Evolutionary conservation across 2,888 invertebrate species (phyloP).

Genomic region (Xylota sylvarum): DNA sequence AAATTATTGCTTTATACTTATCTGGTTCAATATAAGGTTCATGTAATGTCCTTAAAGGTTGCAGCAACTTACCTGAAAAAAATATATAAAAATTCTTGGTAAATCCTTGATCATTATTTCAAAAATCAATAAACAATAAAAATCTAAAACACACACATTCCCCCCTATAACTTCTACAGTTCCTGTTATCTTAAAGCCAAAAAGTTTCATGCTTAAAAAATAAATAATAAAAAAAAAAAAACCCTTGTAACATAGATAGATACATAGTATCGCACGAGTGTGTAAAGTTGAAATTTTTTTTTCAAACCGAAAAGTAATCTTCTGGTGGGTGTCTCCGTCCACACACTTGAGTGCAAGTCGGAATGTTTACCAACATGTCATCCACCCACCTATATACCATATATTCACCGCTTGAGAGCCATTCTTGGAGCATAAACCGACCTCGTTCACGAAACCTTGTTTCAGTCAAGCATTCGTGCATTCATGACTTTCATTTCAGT

Average conservation of each 20-base stretch:
- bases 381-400: constrained; percentile 37
- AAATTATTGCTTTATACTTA: no score
- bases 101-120: no score
- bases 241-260: not conserved
- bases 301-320: constrained; percentile 7
- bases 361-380: constrained; percentile 64
- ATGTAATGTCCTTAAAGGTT: no score
- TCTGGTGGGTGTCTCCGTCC: constrained; percentile 31
- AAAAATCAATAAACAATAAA: no score
- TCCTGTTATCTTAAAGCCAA: not conserved
- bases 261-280: not conserved
- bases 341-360: constrained; percentile 22
- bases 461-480: constrained; percentile 50
- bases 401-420: constrained; percentile 1
- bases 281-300: constrained; percentile 23
- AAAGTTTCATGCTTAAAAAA: not conserved
- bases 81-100: no score
- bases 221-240: no score
- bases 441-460: constrained; percentile 62
- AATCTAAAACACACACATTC: no score
- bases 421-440: constrained; percentile 44
- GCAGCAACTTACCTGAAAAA: no score
- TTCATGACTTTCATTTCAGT: constrained; percentile 45
- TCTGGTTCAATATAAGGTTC: no score
- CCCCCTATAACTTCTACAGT: no score